Base-by-base conservation (phyloP, 2,113 vertebrate species). In the Thamnophis sirtalis region DNA sequence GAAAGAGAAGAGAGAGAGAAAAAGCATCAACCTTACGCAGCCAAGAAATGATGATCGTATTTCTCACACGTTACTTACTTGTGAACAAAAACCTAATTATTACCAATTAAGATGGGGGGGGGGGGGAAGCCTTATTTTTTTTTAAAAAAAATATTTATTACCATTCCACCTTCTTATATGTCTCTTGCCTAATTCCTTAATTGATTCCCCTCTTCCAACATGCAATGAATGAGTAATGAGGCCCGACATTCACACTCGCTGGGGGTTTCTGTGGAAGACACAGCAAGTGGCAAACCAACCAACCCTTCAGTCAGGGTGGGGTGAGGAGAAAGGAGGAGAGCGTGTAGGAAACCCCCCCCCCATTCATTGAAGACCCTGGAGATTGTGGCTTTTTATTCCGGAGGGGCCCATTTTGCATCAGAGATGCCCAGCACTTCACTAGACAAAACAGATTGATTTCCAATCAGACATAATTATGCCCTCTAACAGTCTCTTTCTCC, bases 21-120 rank as follows among this genome's bases (percentile, higher is more conserved):
- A 54, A 21, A 88, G 60, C 86, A 48, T 19, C 43, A 49, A 19
- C 60, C 4, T 48, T 55, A 38, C 11, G 38, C 9, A 26, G 55
- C 48, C 60, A 89, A 86, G 88, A 89, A 89, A 63, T 28, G 73
- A 86, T 53, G 73, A 53, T 89, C 51, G 85, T 89, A 89, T 89
- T 89, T 89, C 87, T 92, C 60, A 38, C 91, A 89, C 73, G 17
- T 85, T 89, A 55, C 50, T 80, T 92, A 86, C 91, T 92, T 86
- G 87, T 53, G 87, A 92, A 92, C 55, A 60, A 89, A 89, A 89
- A 60, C 87, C 68, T 92, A 92, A 92, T 92, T 92, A 89, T 89
- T 86, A 63, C 88, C 91, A 86, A 92, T 92, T 89, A 92, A 92
- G 73, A 85, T 6, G 13, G 48, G 91, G 84, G 48, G 48, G 91